Evolutionary conservation across 2,888 invertebrate species (phyloP).

Genomic region (Empis stercorea): DNA sequence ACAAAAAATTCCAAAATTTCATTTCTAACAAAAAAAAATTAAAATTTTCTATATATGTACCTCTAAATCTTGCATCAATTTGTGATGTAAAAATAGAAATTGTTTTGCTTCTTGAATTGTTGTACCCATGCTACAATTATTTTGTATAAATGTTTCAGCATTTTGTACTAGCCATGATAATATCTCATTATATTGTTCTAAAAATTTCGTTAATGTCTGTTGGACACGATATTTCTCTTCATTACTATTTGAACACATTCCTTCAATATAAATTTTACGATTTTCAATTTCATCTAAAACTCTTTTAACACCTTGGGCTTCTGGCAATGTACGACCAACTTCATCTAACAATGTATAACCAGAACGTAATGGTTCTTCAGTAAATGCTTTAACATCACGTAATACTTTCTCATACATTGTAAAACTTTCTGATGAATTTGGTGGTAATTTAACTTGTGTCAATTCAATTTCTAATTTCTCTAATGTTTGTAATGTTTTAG

Average conservation of each 20-base stretch:
- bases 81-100: slow-evolving; percentile 59
- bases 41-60: slow-evolving; percentile 33
- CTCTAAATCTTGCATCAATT: slow-evolving; percentile 58
- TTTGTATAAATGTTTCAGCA: slow-evolving; percentile 57
- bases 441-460: slow-evolving; percentile 48
- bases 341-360: slow-evolving; percentile 60
- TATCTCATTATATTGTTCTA: slow-evolving; percentile 54
- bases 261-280: slow-evolving; percentile 50
- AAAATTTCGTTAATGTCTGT: slow-evolving; percentile 52
- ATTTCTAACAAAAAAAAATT: no score
- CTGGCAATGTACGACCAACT: slow-evolving; percentile 48
- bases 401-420: slow-evolving; percentile 54
- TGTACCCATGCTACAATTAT: slow-evolving; percentile 62
- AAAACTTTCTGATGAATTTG: slow-evolving; percentile 52
- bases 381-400: slow-evolving; percentile 51
- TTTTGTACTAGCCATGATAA: slow-evolving; percentile 62
- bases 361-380: slow-evolving; percentile 51
- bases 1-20: not conserved
- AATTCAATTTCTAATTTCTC: slow-evolving; percentile 64
- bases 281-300: slow-evolving; percentile 62
- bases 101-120: slow-evolving; percentile 51
- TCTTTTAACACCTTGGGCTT: slow-evolving; percentile 51
- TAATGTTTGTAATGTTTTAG: slow-evolving; percentile 55
- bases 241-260: slow-evolving; percentile 50
- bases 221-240: slow-evolving; percentile 58